phyloP scores from a whole-genome alignment of 2,888 invertebrate genomes.

The Machimus atricapillus region DNA sequence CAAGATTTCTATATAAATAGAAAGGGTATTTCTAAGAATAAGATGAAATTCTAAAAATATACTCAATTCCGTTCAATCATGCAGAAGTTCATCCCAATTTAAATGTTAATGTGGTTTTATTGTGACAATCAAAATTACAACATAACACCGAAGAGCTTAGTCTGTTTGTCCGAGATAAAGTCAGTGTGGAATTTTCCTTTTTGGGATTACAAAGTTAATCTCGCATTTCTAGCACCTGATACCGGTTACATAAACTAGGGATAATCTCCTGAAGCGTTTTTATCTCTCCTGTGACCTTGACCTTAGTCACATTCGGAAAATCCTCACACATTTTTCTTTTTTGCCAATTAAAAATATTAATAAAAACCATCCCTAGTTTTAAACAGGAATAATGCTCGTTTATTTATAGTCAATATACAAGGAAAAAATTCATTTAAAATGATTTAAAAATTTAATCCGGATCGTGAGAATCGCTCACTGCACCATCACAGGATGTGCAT shows the following conservation, averaged over 20 bases:
- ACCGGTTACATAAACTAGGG: not conserved
- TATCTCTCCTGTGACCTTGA: not conserved
- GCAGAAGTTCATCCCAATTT: not conserved
- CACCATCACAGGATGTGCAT: not conserved
- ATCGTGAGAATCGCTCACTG: not conserved
- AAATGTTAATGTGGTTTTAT: not conserved
- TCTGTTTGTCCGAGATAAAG: not conserved
- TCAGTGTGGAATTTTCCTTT: not conserved
- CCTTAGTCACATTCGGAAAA: not conserved
- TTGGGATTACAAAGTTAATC: not conserved
- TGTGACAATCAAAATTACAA: not conserved
- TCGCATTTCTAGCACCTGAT: not conserved
- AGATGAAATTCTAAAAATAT: not conserved
- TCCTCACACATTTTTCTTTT: not conserved
- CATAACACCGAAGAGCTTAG: not conserved
- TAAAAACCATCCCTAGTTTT: not conserved
- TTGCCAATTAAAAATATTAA: not conserved
- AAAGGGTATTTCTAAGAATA: no score
- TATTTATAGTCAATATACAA: not conserved
- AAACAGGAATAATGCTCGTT: not conserved
- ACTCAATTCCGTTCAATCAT: not conserved
- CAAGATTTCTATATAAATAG: no score
- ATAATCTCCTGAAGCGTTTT: not conserved
- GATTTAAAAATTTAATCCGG: not conserved
- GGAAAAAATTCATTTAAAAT: not conserved